Evolutionary conservation across 2,113 vertebrate species (phyloP).

Genomic region (Gymnocephalus cernua): DNA sequence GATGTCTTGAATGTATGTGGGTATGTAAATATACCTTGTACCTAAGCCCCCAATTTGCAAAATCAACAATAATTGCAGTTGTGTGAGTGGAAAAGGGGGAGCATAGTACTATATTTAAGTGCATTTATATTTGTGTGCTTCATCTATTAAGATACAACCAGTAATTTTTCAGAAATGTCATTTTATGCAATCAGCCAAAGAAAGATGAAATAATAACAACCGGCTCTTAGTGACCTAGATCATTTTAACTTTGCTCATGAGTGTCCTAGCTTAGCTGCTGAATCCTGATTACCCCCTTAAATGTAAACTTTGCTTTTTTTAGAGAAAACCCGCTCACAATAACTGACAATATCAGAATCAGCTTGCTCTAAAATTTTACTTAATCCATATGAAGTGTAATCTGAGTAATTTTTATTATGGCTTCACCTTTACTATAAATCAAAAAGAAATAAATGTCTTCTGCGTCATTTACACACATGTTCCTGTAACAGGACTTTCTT

Average conservation of each 20-base stretch:
- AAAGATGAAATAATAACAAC: background rate
- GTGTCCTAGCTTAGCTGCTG: background rate
- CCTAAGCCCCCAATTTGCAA: background rate
- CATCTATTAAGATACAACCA: background rate
- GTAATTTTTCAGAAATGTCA: background rate
- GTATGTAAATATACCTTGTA: background rate
- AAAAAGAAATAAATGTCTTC: background rate
- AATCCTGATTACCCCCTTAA: background rate
- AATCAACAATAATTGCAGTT: background rate
- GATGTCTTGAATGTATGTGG: background rate
- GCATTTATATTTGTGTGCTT: background rate
- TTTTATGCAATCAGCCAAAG: background rate
- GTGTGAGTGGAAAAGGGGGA: background rate
- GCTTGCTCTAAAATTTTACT: background rate
- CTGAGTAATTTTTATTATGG: background rate
- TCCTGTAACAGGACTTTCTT: background rate
- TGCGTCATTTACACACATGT: background rate
- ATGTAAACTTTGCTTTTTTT: background rate
- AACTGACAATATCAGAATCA: background rate
- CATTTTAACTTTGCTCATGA: background rate
- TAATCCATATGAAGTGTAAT: background rate
- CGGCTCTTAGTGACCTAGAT: background rate
- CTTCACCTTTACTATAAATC: background rate
- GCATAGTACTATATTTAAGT: background rate
- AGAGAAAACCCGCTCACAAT: background rate